Evolutionary conservation across 2,113 vertebrate species (phyloP), one percentile per base, ranked within the genome.

Genomic region (Saimiri boliviensis): DNA sequence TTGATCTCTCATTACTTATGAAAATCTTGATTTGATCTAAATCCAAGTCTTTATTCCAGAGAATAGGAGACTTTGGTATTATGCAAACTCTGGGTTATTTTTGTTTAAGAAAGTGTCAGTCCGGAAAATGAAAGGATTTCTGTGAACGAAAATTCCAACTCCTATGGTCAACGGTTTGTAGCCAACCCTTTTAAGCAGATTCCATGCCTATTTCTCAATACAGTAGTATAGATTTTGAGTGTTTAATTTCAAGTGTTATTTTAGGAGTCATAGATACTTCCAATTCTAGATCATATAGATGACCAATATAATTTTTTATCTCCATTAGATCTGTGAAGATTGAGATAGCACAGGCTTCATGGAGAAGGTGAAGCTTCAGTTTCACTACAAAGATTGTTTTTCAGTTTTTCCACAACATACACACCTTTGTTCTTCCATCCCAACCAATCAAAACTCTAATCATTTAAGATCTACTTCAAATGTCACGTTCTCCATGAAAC

Each of bases 21-120:
- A 35, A 93, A 93, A 70, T 91, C 13, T 92, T 68, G 27, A 92
- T 7, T 68, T 94, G 11, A 5, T 91, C 30, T 95, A 93, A 85
- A 85, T 85, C 47, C 35, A 86, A 23, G 21, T 54, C 37, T 37
- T 80, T 93, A 66, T 77, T 83, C 17, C 68, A 47, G 74, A 94
- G 60, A 93, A 49, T 19, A 58, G 60, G 23, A 90, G 13, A 63
- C 79, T 94, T 71, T 92, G 35, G 19, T 63, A 13, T 93, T 35
- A 84, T 79, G 5, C 16, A 89, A 95, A 93, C 6, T 77, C 42
- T 60, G 82, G 17, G 49, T 77, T 79, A 74, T 79, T 95, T 94
- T 95, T 4, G 1, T 63, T 7, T 77, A 90, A 86, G 45, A 70
- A 91, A 54, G 12, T 20, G 2, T 97, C 25, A 82, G 5, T 85